Evolutionary conservation across 2,797 vertebrate genomes (phyloP), one percentile per base, ranked within the genome.

Genomic region (Gouania willdenowi): DNA sequence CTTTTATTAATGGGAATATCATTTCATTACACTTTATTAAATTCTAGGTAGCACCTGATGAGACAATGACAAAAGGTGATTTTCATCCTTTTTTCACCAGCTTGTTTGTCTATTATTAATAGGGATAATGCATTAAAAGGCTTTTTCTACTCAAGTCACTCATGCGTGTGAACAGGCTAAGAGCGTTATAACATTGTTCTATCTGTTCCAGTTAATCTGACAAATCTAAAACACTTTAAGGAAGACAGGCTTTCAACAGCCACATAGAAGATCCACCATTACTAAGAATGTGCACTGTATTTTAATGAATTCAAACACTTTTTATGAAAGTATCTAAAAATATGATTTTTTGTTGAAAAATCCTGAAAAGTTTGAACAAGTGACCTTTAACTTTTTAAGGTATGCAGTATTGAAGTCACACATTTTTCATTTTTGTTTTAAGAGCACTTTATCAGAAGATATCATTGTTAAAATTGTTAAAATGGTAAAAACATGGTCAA

Each of bases 1-100:
- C 66, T 84, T 87, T 83, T 72, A 82, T 86, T 85, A 79, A 82
- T 77, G 51, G 39, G 59, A 71, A 64, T 71, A 79, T 72, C 39
- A 51, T 77, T 70, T 80, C 62, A 76, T 68, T 71, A 62, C 56
- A 74, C 62, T 77, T 82, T 82, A 85, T 85, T 82, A 75, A 78
- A 81, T 79, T 76, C 69, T 61, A 75, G 55, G 64, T 79, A 53
- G 53, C 27, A 45, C 44, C 44, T 65, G 62, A 73, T 71, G 68
- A 75, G 57, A 22, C 41, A 54, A 11, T 27, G 52, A 48, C 77
- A 53, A 67, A 60, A 56, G 64, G 62, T 77, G 76, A 52, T 61
- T 71, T 34, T 59, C 46, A 58, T 50, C 26, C 34, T 20, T 20
- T 5, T 20, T 57, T 67, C 42, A 53, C n/a, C 6, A 17, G 18